Evolutionary conservation across 2,888 invertebrate species (phyloP), one percentile per base, ranked within the genome.

Genomic region (Callosobruchus maculatus): DNA sequence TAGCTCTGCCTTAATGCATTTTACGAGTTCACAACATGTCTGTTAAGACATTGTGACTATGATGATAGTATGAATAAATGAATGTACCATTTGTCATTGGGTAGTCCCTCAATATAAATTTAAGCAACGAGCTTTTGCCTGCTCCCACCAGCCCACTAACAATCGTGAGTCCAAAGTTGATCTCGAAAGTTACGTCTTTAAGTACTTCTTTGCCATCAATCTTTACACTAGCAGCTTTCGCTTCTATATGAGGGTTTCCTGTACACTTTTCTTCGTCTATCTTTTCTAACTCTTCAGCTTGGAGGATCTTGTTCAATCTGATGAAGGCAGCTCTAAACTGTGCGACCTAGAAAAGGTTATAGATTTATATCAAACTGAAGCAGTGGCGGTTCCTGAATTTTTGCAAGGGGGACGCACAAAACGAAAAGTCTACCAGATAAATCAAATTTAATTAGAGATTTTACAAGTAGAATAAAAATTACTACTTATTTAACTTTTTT

Each of bases 141-240:
- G 90, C 86, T 21, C 93, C 93, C 0, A 93, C 91, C 0, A 89
- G 87, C 20, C 93, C 93, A 49, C 92, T 89, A n/a, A 93, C 83
- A 0, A 90, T 90, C 67, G 87, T 86, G 7, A 90, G 78, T 68
- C 88, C 82, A 0, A 77, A 72, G 0, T 82, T 77, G 1, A 90
- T 82, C 21, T 83, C 83, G 22, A 89, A 76, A 13, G 84, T 86
- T 4, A 90, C 79, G 73, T 88, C 82, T 72, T 83, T 83, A 20
- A 90, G 80, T 0, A 89, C 4, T 83, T 78, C 70, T 78, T 77
- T 13, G 80, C 82, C 68, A 83, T 80, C 72, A n/a, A 80, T 77
- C 67, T 77, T 69, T 13, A 78, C 74, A 0, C 72, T 70, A 20
- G 71, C 75, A 67, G 75, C 72, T 31, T 75, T 75, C 7, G 77